phyloP scores from a whole-genome alignment of 2,113 vertebrate genomes.

The Noturus placidus region DNA sequence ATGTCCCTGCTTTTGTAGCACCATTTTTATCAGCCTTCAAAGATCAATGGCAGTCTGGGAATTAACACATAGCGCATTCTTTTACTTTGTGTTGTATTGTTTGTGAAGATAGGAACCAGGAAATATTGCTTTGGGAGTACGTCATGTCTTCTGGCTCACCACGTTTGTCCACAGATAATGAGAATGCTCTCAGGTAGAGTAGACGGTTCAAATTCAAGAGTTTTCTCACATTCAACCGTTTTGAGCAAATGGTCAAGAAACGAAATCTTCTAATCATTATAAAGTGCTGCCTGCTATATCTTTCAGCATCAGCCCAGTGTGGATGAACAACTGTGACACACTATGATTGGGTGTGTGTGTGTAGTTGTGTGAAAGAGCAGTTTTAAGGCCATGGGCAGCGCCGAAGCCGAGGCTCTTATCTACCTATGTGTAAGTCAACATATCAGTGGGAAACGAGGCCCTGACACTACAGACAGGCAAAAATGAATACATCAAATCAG shows the following conservation, averaged over 20 bases:
- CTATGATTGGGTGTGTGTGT: not conserved
- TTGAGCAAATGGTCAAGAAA: not conserved
- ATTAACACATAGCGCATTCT: constrained; percentile 51
- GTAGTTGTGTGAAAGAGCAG: constrained; percentile 25
- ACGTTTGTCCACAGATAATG: constrained; percentile 57
- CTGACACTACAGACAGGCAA: constrained; percentile 34
- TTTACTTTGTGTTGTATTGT: constrained; percentile 44
- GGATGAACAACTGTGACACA: not conserved
- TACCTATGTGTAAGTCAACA: constrained; percentile 46
- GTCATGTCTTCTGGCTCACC: constrained; percentile 56
- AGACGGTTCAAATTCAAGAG: constrained; percentile 64
- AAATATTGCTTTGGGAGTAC: constrained; percentile 18
- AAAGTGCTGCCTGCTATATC: not conserved
- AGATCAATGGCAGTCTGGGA: constrained; percentile 63
- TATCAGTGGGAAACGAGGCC: constrained; percentile 30
- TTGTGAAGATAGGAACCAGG: not conserved
- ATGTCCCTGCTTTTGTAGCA: constrained; percentile 80
- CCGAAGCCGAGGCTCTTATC: constrained; percentile 62
- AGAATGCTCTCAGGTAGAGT: constrained; percentile 56
- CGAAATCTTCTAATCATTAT: not conserved
- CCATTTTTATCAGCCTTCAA: constrained; percentile 75
- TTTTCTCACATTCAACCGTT: not conserved
- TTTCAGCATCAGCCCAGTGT: not conserved
- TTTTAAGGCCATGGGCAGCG: constrained; percentile 56
- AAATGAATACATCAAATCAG: constrained; percentile 60